Percentiles rank a stretch among this genome's conserved stretches.
Conservation (phyloP, 2,888 invertebrate species). For the Dicranocentrus wangi region DNA sequence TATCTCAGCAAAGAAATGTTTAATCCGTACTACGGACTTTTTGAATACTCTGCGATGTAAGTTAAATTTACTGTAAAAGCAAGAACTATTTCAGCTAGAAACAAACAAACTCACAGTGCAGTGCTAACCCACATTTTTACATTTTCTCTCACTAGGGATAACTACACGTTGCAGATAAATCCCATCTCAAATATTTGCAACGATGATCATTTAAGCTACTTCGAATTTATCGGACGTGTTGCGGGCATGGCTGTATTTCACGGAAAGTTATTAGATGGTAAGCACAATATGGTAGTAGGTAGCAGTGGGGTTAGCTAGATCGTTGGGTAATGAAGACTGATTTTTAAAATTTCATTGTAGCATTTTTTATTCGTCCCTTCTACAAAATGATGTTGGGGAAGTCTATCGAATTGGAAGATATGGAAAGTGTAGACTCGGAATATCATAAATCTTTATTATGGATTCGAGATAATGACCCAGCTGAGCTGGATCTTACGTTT, state of each 20-base stretch:
- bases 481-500: constrained; percentile 94
- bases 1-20: constrained; percentile 99
- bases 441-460: constrained; percentile 98
- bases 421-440: constrained; percentile 99
- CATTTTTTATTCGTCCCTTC: constrained; percentile 99
- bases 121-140: not conserved
- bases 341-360: constrained; percentile 77
- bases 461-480: constrained; percentile 96
- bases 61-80: too few relatives aligned
- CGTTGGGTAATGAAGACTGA: constrained; percentile 1
- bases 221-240: constrained; percentile 97
- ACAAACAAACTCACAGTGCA: constrained; percentile 18
- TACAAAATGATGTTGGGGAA: constrained; percentile 99
- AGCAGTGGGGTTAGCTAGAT: too few relatives aligned
- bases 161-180: constrained; percentile 99
- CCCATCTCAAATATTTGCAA: constrained; percentile 98
- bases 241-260: constrained; percentile 99
- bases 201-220: constrained; percentile 97
- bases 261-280: constrained; percentile 96
- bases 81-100: too few relatives aligned
- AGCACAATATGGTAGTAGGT: constrained; percentile 60
- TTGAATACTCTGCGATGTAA: constrained; percentile 99
- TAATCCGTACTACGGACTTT: constrained; percentile 99
- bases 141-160: constrained; percentile 81
- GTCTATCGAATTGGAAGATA: constrained; percentile 82